Conservation (phyloP, 2,797 vertebrate species). For the Rhinatrema bivittatum region DNA sequence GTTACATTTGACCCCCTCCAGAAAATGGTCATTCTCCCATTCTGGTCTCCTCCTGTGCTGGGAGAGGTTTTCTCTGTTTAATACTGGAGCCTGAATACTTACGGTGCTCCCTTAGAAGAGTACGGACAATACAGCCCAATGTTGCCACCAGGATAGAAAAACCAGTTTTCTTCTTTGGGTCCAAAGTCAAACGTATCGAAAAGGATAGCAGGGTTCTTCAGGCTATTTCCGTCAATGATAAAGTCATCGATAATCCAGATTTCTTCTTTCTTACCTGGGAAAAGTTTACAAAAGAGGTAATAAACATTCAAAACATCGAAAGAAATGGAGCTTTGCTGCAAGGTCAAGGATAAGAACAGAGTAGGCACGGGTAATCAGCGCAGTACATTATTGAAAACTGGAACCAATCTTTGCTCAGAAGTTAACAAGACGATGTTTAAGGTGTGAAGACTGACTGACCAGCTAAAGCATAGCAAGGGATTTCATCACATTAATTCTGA, state of each 20-base stretch:
- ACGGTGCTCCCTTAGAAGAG: slow-evolving; percentile 83
- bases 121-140: slow-evolving; percentile 93
- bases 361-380: neutral
- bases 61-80: neutral
- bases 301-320: slow-evolving; percentile 12
- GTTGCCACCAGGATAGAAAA: slow-evolving; percentile 94
- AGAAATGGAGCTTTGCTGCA: slow-evolving; percentile 3
- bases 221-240: slow-evolving; percentile 86
- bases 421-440: too few species aligned
- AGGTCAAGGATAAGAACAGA: neutral
- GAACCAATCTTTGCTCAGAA: neutral
- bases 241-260: slow-evolving; percentile 97
- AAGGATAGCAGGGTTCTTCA: slow-evolving; percentile 77
- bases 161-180: slow-evolving; percentile 86
- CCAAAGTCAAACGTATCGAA: slow-evolving; percentile 88
- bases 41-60: too few species aligned
- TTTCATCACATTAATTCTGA: too few species aligned
- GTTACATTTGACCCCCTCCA: too few species aligned
- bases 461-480: too few species aligned
- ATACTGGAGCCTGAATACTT: too few species aligned
- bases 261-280: slow-evolving; percentile 92
- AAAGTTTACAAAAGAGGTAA: slow-evolving; percentile 17
- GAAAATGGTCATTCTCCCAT: too few species aligned
- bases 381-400: too few species aligned
- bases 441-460: too few species aligned